Evolutionary conservation across 2,797 vertebrate genomes (phyloP).

Genomic region (Eurystomus glaucurus): DNA sequence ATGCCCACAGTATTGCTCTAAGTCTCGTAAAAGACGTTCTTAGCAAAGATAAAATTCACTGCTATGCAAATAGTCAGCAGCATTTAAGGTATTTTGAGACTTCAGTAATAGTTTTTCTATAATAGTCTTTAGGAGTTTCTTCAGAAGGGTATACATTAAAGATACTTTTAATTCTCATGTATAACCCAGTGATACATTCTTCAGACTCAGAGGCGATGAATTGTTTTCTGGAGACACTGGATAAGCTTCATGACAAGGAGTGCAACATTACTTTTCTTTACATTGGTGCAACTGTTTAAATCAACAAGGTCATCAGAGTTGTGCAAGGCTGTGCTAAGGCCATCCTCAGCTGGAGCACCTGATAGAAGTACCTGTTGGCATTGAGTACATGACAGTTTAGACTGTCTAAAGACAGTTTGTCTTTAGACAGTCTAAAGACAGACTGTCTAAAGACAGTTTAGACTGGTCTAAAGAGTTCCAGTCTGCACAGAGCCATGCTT

Average conservation of each 20-base stretch:
- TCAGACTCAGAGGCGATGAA: neutral
- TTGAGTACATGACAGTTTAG: neutral
- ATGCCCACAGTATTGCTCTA: neutral
- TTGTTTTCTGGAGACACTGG: neutral
- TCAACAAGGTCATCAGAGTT: neutral
- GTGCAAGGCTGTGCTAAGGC: neutral
- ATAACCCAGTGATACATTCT: neutral
- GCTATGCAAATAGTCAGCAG: neutral
- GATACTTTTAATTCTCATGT: neutral
- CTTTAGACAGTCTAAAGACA: no score
- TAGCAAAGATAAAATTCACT: neutral
- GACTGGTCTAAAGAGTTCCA: neutral
- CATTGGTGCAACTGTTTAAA: neutral
- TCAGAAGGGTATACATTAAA: neutral
- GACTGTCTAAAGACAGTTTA: no score
- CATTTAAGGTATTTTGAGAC: neutral
- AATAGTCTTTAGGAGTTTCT: neutral
- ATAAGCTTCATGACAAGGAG: neutral
- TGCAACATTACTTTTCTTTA: neutral
- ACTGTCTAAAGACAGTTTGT: neutral
- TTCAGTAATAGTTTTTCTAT: neutral
- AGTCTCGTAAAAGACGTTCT: neutral
- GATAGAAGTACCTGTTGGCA: neutral
- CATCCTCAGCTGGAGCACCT: neutral
- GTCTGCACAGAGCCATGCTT: neutral